These are phyloP conservation scores for Cirrhinus molitorella DNA, from an alignment of 2,797 vertebrate species.

Conservation along the genomic window DNA sequence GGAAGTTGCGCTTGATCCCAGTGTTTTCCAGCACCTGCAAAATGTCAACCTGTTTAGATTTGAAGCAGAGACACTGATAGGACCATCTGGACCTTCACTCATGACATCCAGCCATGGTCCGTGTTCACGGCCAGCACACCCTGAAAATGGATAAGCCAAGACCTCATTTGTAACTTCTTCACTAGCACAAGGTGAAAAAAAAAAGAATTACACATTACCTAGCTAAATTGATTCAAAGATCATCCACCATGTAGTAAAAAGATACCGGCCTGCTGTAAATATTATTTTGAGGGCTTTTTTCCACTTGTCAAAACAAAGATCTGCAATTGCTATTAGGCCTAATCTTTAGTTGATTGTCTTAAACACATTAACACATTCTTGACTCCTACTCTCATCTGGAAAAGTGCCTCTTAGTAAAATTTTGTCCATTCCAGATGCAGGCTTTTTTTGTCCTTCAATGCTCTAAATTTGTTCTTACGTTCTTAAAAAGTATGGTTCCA, in stretches of 20 bases:
- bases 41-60: slow-evolving; percentile 87
- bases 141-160: slow-evolving; percentile 75
- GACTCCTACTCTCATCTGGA: slow-evolving; percentile 74
- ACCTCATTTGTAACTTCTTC: slow-evolving; percentile 75
- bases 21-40: slow-evolving; percentile 90
- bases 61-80: slow-evolving; percentile 73
- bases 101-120: slow-evolving; percentile 75
- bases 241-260: slow-evolving; percentile 76
- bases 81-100: slow-evolving; percentile 77
- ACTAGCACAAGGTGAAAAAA: slow-evolving; percentile 66
- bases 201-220: slow-evolving; percentile 76
- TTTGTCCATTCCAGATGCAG: slow-evolving; percentile 36
- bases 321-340: slow-evolving; percentile 79
- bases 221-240: slow-evolving; percentile 77
- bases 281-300: slow-evolving; percentile 80
- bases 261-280: slow-evolving; percentile 82
- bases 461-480: background rate
- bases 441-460: slow-evolving; percentile 23
- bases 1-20: slow-evolving; percentile 84
- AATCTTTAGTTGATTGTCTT: slow-evolving; percentile 79
- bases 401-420: slow-evolving; percentile 61
- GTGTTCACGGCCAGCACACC: slow-evolving; percentile 74
- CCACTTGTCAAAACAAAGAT: slow-evolving; percentile 82
- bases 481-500: background rate
- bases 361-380: slow-evolving; percentile 75